A percentile compares a stretch with the other conserved stretches of the same genome.
phyloP scores from a whole-genome alignment of 2,888 invertebrate species.

The Melinaea menophilus region DNA sequence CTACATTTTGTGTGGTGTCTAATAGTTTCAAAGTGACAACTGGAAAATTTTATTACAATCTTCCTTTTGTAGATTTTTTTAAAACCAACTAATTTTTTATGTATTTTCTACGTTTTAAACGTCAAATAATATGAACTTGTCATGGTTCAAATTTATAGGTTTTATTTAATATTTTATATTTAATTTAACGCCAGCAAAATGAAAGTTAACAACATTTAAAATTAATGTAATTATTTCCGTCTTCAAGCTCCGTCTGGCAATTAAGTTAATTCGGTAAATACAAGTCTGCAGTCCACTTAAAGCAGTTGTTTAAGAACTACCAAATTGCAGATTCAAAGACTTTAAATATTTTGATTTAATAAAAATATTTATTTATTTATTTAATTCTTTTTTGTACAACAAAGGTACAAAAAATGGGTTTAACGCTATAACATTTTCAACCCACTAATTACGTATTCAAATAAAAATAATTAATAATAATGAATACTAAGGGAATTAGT shows the following conservation, averaged over 20 bases:
- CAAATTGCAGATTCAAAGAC: constrained; percentile 13
- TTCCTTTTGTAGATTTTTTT: neutral
- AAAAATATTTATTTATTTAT: neutral
- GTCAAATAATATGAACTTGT: too few species aligned
- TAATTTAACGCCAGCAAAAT: constrained; percentile 8
- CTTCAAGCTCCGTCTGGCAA: constrained; percentile 15
- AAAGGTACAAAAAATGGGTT: too few species aligned
- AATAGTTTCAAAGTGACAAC: neutral
- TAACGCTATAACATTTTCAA: too few species aligned
- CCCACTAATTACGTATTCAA: too few species aligned
- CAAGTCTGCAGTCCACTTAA: constrained; percentile 24
- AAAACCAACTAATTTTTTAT: too few species aligned
- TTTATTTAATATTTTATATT: too few species aligned
- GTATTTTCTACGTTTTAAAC: too few species aligned
- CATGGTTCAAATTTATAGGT: too few species aligned
- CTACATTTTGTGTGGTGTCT: constrained; percentile 2
- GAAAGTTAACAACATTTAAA: constrained; percentile 11
- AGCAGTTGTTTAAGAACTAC: constrained; percentile 26
- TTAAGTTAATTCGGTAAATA: constrained; percentile 29
- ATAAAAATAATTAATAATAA: too few species aligned
- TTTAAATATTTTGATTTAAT: constrained; percentile 2
- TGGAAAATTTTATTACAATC: neutral
- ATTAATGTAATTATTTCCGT: constrained; percentile 19
- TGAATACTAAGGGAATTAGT: too few species aligned
- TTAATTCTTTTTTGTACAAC: too few species aligned